These are phyloP conservation scores for Paguma larvata DNA, from an alignment of 2,797 vertebrate genomes.

Conservation along the genomic window DNA sequence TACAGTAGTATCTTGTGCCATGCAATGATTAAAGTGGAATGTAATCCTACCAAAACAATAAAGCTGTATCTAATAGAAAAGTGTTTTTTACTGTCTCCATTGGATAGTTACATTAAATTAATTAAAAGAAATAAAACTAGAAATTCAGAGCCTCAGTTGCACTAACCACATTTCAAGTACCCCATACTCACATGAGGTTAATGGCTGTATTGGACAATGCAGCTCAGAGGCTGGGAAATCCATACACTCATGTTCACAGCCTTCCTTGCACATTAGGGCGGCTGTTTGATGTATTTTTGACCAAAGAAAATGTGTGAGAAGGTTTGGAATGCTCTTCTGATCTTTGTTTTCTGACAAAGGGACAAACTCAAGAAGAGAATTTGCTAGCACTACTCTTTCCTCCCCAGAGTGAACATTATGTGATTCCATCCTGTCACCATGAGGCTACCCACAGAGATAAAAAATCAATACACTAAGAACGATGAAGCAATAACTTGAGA, in stretches of 20 bases:
- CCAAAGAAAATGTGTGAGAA: background rate
- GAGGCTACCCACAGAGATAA: background rate
- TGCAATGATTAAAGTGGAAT: background rate
- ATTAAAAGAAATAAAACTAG: conserved; percentile 45
- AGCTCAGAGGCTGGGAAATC: background rate
- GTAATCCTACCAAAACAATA: background rate
- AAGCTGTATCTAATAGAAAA: background rate
- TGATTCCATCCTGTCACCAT: background rate
- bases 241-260: background rate
- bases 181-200: background rate
- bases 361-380: background rate
- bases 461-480: background rate
- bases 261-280: background rate
- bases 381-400: background rate
- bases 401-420: background rate
- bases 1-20: background rate
- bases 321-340: background rate
- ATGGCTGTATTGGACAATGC: background rate
- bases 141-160: background rate
- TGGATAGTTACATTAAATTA: conserved; percentile 29
- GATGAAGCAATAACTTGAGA: background rate
- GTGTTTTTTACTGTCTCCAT: background rate
- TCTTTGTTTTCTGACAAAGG: conserved; percentile 27
- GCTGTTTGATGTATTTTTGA: background rate
- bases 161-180: background rate